Evolutionary conservation across 2,888 invertebrate species (phyloP), one percentile per base, ranked within the genome.

Genomic region (Halictus quadricinctus): DNA sequence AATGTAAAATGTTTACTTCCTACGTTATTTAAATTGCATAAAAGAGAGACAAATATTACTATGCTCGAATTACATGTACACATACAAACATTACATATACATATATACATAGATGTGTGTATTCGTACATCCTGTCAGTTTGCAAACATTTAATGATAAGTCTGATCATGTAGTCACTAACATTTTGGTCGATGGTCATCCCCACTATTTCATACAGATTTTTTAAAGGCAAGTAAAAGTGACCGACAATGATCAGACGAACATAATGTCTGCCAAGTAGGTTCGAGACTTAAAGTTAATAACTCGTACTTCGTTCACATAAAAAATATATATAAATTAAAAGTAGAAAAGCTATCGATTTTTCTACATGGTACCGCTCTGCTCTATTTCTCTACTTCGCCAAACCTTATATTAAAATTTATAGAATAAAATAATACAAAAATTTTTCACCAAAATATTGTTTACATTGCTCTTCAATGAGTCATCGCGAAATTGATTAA

Each of bases 311-410:
- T 64, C 79, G 7, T 70, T 66, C 41, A 50, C 76, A 81, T 85
- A 86, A 73, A 86, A 79, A 81, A 79, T 70, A 60, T 73, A 66
- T 81, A 84, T 43, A 58, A 86, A 86, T 79, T 13, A 86, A 84
- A 73, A 29, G 43, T 81, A 78, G 46, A 86, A 81, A 86, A 84
- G 79, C 66, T 85, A 83, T 83, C 58, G 36, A 69, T 80, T 50
- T 69, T 69, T 85, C 48, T 76, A 76, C 21, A 36, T 15, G 48
- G n/a, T 76, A 86, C 36, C 50, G 36, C 43, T 72, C 25, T 50
- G 25, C 58, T 60, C 29, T 36, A 84, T 48, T 48, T 25, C 41
- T 72, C 29, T 74, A 70, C 64, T 76, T 46, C 18, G 4, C 41
- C 48, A 50, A 64, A 77, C 7, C 29, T 36, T 54, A 66, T 85